Evolutionary conservation across 1,140 invertebrate species (phyloP), one percentile per base, ranked within the genome.

Genomic region (Akabosia matsudoensis): DNA sequence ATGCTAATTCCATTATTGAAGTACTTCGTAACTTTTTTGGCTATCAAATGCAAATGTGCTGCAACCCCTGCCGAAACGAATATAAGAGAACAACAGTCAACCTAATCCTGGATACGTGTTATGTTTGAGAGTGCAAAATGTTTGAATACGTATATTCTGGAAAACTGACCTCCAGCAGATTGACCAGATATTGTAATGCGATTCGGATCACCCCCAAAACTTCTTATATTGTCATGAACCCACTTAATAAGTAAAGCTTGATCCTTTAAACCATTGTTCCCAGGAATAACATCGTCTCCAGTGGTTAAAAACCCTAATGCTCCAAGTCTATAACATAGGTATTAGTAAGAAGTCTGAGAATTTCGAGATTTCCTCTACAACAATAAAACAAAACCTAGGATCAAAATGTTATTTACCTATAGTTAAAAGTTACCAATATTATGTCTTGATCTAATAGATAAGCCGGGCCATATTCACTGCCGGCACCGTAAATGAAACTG

Each of bases 201-300:
- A 7, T 2, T 30, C 22, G 24, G 24, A n/a, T 67, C 61, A n/a
- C 61, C 61, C 3, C 61, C 61, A n/a, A 67, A 67, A 10, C 24
- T 30, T 30, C 7, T 2, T 56, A 76, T 74, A 28, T 76, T 77
- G 0, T 73, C 56, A 61, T 76, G 31, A 10, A 78, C 33, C 71
- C 78, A 78, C 33, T 75, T 13, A 4, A 75, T 24, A 13, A 64
- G 24, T 28, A 75, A 22, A 1, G 56, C 52, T 67, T 75, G 74
- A 26, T 75, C 74, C 33, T 74, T 67, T 28, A 67, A n/a, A 2
- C 70, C 70, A 34, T 45, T 30, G 26, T 72, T 72, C 13, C 31
- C 70, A 22, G 31, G 10, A 33, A 3, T 45, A 3, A 4, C n/a
- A 4, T 3, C 1, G 24, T 72, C 70, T 7, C 33, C 70, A 3